Evolutionary conservation across 2,888 invertebrate species (phyloP), one percentile per base, ranked within the genome.

Genomic region (Anoncus sp.): DNA sequence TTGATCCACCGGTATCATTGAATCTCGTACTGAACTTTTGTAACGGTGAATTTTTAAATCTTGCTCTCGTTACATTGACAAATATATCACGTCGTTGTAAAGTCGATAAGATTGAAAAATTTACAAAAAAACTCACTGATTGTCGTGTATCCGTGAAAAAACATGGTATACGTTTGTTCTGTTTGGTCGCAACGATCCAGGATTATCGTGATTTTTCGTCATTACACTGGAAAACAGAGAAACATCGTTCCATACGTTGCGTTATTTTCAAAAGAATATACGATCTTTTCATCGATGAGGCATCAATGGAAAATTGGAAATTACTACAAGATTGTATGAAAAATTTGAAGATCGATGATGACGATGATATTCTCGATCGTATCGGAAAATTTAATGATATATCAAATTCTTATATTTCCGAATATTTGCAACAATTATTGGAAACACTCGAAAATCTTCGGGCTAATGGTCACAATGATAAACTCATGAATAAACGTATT

Each of bases 1-100:
- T 82, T 0, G 87, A 87, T 77, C 90, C 90, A 2, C 90, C 91
- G 0, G 78, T 91, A 0, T 57, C 89, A 0, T 59, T 87, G 12
- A 70, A 83, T 0, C 3, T 86, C 0, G 7, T 85, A 10, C 60
- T 57, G 7, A 73, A 6, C 24, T 80, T 85, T 10, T 86, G 85
- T 65, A 63, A 79, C 1, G 85, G 83, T 0, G 88, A 90, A 59
- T 87, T 82, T 38, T 47, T 89, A 2, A 72, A 78, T 7, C 16
- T 80, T 3, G 81, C 77, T 1, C 16, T 87, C 5, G 5, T 53
- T 0, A 31, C 49, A 1, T 12, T 82, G 14, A 59, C 24, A 9
- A 86, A 80, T 12, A 47, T 86, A 0, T 79, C 84, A 24, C 84
- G 79, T 35, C 84, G 87, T 3, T 77, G 81, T 0, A 65, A 84